Evolutionary conservation across 2,797 vertebrate species (phyloP).

Genomic region (Rhinatrema bivittatum): DNA sequence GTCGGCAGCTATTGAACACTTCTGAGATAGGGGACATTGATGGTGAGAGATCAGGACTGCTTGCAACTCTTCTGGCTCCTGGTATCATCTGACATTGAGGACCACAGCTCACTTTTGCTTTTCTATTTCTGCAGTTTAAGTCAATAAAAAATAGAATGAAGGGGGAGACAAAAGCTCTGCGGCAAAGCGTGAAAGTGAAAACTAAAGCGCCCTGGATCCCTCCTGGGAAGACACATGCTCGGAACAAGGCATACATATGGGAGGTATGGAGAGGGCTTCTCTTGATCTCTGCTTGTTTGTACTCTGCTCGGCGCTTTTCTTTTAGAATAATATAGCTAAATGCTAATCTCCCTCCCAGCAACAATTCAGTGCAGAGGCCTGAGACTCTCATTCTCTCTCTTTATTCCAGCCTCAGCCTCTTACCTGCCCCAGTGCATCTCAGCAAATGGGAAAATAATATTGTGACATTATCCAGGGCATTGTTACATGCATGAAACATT

Average conservation of each 20-base stretch:
- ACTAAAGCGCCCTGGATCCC: slow-evolving; percentile 78
- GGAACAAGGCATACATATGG: slow-evolving; percentile 67
- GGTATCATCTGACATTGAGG: neutral
- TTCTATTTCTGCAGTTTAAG: too few species aligned
- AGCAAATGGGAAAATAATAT: too few species aligned
- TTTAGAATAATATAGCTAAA: too few species aligned
- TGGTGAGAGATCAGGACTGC: neutral
- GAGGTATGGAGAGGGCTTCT: slow-evolving; percentile 61
- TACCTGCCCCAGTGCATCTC: too few species aligned
- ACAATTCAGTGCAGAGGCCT: too few species aligned
- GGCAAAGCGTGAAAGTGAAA: slow-evolving; percentile 65
- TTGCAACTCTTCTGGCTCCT: neutral
- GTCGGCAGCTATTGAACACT: neutral
- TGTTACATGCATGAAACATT: too few species aligned
- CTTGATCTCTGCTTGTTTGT: neutral
- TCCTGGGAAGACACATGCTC: slow-evolving; percentile 68
- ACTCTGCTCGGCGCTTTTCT: too few species aligned
- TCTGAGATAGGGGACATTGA: neutral
- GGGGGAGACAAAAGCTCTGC: slow-evolving; percentile 48
- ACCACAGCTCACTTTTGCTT: neutral
- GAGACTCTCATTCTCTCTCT: too few species aligned
- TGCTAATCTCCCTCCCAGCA: too few species aligned
- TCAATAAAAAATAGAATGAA: slow-evolving; percentile 57
- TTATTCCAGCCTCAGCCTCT: too few species aligned
- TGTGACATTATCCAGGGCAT: too few species aligned